phyloP scores from a whole-genome alignment of 1,140 invertebrate species.

The Heliconius hewitsoni region DNA sequence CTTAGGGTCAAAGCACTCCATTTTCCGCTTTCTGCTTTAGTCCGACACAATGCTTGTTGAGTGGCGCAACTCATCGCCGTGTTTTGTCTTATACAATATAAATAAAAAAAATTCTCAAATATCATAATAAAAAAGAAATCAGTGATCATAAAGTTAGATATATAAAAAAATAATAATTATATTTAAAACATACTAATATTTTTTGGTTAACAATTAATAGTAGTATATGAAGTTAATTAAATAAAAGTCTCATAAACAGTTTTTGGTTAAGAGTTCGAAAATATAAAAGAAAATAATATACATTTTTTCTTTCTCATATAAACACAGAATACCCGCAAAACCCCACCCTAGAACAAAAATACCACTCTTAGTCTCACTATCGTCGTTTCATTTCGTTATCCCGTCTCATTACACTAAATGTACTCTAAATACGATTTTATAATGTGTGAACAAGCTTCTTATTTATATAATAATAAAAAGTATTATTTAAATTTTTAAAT shows the following conservation, averaged over 20 bases:
- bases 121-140: too few relatives aligned
- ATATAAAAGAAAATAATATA: not conserved
- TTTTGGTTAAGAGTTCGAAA: too few relatives aligned
- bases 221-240: too few relatives aligned
- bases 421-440: slow-evolving; percentile 79
- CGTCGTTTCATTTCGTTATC: slow-evolving; percentile 54
- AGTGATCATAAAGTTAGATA: too few relatives aligned
- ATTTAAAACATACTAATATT: too few relatives aligned
- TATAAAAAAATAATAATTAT: too few relatives aligned
- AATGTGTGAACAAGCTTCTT: slow-evolving; percentile 81
- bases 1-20: not conserved
- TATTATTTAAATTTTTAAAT: slow-evolving; percentile 80
- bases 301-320: slow-evolving; percentile 14
- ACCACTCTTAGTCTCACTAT: slow-evolving; percentile 58
- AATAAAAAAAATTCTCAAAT: too few relatives aligned
- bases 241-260: too few relatives aligned
- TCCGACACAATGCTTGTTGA: not conserved
- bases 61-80: not conserved
- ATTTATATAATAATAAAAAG: slow-evolving; percentile 78
- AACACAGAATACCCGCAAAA: slow-evolving; percentile 33
- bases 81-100: not conserved
- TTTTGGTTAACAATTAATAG: too few relatives aligned
- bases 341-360: slow-evolving; percentile 53
- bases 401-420: slow-evolving; percentile 61
- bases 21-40: not conserved